Evolutionary conservation across 2,888 invertebrate species (phyloP), one percentile per base, ranked within the genome.

Genomic region (Hirtodrosophila alboralis): DNA sequence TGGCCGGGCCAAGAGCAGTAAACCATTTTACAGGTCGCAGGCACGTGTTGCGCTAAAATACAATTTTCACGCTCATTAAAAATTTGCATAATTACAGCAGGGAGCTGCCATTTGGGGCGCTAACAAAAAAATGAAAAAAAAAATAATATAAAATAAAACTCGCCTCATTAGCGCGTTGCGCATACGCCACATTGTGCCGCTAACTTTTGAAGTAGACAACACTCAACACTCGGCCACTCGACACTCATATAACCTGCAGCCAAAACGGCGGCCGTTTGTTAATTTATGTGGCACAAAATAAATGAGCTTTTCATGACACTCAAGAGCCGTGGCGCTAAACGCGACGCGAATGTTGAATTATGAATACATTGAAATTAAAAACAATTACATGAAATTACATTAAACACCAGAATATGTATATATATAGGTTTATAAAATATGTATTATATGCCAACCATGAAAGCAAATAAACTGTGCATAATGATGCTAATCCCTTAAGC

Each of bases 401-500:
- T 75, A 57, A 51, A 38, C 34, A 65, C 51, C 73, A 30, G 64
- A 65, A 36, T 45, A 28, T 7, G 31, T 27, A 16, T 34, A 52
- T 38, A 27, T 18, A 12, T 30, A 14, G 51, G n/a, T n/a, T n/a
- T n/a, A n/a, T n/a, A n/a, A 23, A 31, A 47, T 38, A 31, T 26
- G 28, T 14, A 9, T 28, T 28, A 23, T 33, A 45, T 52, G 13
- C 4, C 36, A 12, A 7, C 23, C 36, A 33, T 30, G 27, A 44
- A 43, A 68, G 41, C 75, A 84, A 78, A 81, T 81, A 84, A 81
- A 79, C 77, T 75, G 71, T 47, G 68, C 68, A 71, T 83, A 81
- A 81, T 75, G 83, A 78, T 81, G 78, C 75, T 81, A 83, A 81
- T 81, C 80, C 80, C 77, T 83, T 83, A 83, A 80, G 75, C 71